Percentiles rank a stretch among this genome's conserved stretches.
Conservation (phyloP, 2,113 vertebrate genomes). For the Chloropsis cyanopogon region DNA sequence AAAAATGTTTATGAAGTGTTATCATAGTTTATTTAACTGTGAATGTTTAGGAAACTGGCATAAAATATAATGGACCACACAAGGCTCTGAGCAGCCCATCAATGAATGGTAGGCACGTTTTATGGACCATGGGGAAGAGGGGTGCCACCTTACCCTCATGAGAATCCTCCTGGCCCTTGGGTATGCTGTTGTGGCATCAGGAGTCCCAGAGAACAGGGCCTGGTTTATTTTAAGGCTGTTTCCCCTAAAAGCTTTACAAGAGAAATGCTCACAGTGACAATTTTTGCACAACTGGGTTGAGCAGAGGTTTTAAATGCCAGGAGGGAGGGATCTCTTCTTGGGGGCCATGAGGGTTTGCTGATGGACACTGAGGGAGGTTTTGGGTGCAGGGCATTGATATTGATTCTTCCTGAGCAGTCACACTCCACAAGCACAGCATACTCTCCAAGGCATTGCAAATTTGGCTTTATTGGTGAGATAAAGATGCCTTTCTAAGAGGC, state of each 20-base stretch:
- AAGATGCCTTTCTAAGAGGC: background rate
- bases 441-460: background rate
- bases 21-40: slow-evolving; percentile 80
- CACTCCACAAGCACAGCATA: background rate
- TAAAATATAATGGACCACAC: slow-evolving; percentile 85
- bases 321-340: background rate
- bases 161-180: background rate
- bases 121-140: background rate
- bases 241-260: background rate
- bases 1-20: slow-evolving; percentile 85
- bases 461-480: background rate
- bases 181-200: fast-evolving
- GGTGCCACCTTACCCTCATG: background rate
- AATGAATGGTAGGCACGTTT: background rate
- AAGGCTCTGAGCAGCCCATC: slow-evolving; percentile 49
- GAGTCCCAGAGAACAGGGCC: background rate
- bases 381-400: background rate
- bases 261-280: background rate
- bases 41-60: slow-evolving; percentile 71
- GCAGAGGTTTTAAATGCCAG: background rate
- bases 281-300: background rate
- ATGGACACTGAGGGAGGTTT: background rate
- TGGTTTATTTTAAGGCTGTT: background rate
- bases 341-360: background rate
- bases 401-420: background rate